A percentile compares a stretch with the other conserved stretches of the same genome.
Evolutionary conservation across 2,797 vertebrate genomes (phyloP).

Genomic region (Syngnathus rostellatus): DNA sequence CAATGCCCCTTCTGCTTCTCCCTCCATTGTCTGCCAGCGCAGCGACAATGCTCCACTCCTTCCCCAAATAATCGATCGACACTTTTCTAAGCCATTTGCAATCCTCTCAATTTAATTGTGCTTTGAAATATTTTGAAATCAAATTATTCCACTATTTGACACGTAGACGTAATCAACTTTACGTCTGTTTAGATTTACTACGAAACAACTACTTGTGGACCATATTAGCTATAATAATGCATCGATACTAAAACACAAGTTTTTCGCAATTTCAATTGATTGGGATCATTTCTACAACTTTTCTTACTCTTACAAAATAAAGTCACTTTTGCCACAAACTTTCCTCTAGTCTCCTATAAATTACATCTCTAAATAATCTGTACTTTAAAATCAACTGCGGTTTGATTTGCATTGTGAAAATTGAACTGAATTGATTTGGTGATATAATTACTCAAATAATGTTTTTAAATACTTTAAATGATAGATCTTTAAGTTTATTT

Average conservation of each 20-base stretch:
- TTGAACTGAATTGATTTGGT: too few relatives aligned
- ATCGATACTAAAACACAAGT: background rate
- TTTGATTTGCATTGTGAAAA: too few relatives aligned
- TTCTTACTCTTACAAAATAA: background rate
- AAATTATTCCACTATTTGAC: background rate
- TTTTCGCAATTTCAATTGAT: background rate
- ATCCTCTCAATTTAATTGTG: background rate
- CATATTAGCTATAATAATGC: background rate
- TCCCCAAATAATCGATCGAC: conserved; percentile 8
- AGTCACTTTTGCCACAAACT: background rate
- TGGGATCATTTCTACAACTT: background rate
- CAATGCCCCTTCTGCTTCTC: conserved; percentile 24
- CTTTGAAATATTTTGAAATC: background rate
- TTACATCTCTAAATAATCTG: too few relatives aligned
- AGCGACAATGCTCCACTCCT: conserved; percentile 20
- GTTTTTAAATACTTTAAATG: too few relatives aligned
- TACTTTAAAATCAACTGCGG: too few relatives aligned
- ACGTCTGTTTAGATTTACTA: background rate
- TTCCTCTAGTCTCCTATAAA: too few relatives aligned
- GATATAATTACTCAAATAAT: background rate
- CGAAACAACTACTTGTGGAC: background rate
- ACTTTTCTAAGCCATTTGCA: background rate
- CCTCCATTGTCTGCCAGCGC: conserved; percentile 52
- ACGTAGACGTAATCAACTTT: background rate
- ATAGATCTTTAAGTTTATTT: background rate